These are phyloP conservation scores for Eubasilissa regina DNA, from an alignment of 1,140 invertebrate genomes.

Conservation along the genomic window DNA sequence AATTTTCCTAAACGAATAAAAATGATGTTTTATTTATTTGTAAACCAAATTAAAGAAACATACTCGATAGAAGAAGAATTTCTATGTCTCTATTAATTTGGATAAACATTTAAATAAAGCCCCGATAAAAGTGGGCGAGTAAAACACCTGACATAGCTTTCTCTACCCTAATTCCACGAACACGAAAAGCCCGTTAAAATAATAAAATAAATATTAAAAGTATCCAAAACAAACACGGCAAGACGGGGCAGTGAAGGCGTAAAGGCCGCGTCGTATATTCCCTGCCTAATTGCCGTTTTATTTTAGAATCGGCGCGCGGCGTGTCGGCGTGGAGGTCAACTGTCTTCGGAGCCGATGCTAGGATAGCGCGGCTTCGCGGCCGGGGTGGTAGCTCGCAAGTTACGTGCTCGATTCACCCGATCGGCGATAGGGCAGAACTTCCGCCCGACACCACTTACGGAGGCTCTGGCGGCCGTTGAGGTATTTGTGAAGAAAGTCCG, in stretches of 20 bases:
- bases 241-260: not conserved
- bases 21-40: no score
- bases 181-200: conserved; percentile 46
- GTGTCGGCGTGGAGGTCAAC: conserved; percentile 57
- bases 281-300: conserved; percentile 58
- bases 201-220: conserved; percentile 49
- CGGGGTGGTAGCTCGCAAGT: not conserved
- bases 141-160: conserved; percentile 26
- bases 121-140: not conserved
- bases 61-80: no score
- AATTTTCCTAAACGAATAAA: no score
- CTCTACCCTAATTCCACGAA: conserved; percentile 15
- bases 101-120: no score
- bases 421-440: conserved; percentile 58
- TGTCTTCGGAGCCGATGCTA: conserved; percentile 44
- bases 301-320: conserved; percentile 53
- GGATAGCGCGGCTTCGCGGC: conserved; percentile 29
- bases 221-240: conserved; percentile 43
- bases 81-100: no score
- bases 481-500: conserved; percentile 52
- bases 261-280: conserved; percentile 51
- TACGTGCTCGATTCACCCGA: conserved; percentile 55
- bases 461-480: conserved; percentile 43
- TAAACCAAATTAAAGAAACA: no score
- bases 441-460: conserved; percentile 56